Evolutionary conservation across 2,888 invertebrate genomes (phyloP), one percentile per base, ranked within the genome.

Genomic region (Camponotus fellah): DNA sequence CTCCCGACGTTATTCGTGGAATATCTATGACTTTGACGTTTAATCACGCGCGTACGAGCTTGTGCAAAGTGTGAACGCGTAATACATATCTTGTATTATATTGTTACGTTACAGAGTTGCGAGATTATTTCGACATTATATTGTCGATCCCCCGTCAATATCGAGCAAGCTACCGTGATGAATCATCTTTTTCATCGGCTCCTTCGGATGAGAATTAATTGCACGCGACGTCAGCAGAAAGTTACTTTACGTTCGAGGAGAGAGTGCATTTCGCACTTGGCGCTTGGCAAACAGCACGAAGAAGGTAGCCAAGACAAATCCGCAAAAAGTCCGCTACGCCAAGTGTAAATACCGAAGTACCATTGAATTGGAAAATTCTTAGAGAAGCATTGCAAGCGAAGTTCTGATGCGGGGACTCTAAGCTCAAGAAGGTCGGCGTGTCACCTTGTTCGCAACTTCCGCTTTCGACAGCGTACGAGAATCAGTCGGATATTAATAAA

Each of bases 401-500:
- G 60, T 40, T 60, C 21, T n/a, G 56, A 72, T 34, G 53, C 40
- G 32, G 9, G 9, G 46, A 56, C 56, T 56, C 40, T 77, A 86
- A 85, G 65, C 72, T 58, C n/a, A 21, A 66, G 21, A 21, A 69
- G 43, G 68, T 64, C 71, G 65, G 65, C 69, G 60, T 32, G 40
- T 40, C 46, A 65, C 40, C 58, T 56, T 72, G 64, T 40, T 9
- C 53, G 64, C 53, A 84, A 56, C 75, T 86, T 82, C 62, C 72
- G 49, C 69, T 83, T 84, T 79, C 75, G 68, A 84, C 43, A 69
- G 72, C 40, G 62, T 80, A 82, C 74, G 77, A 82, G 86, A 85
- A 87, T 82, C 85, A 85, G 86, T 87, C 85, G 85, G 90, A 89
- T 91, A 91, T 91, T 91, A 91, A 90, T 91, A 91, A 92, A 92